phyloP scores from a whole-genome alignment of 1,140 invertebrate genomes.

The Neodiprion virginianus region DNA sequence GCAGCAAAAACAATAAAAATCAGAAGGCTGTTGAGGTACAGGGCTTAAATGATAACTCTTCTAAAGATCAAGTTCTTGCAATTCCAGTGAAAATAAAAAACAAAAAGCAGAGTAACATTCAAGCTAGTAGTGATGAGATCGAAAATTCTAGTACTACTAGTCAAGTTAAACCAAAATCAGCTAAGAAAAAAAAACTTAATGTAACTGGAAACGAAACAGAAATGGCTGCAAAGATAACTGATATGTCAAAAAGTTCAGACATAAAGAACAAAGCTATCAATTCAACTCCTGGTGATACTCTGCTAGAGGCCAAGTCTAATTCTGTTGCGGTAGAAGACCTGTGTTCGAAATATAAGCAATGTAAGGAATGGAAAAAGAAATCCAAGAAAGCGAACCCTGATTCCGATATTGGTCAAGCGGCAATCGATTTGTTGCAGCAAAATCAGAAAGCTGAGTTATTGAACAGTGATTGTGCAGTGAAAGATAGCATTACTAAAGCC shows the following conservation, averaged over 20 bases:
- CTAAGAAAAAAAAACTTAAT: slow-evolving; percentile 24
- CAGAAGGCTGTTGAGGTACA: not conserved
- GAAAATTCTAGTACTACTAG: not conserved
- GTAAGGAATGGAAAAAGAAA: too few species aligned
- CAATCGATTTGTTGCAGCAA: slow-evolving; percentile 12
- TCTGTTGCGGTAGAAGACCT: not conserved
- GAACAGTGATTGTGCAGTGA: slow-evolving; percentile 36
- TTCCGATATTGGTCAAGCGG: slow-evolving; percentile 16
- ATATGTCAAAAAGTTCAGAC: too few species aligned
- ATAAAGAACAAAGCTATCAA: too few species aligned
- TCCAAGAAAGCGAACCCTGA: not conserved
- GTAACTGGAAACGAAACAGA: slow-evolving; percentile 8
- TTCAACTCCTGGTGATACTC: too few species aligned
- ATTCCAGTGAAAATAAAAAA: slow-evolving; percentile 21
- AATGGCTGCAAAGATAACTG: not conserved
- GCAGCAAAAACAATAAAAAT: not conserved
- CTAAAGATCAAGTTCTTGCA: not conserved
- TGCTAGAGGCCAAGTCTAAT: not conserved
- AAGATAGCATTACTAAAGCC: slow-evolving; percentile 15
- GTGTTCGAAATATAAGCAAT: too few species aligned
- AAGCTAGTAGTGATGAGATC: not conserved
- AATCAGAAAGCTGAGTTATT: slow-evolving; percentile 39
- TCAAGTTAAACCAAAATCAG: slow-evolving; percentile 38
- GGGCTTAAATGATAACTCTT: not conserved
- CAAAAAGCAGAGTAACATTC: not conserved